Percentiles rank a stretch among this genome's conserved stretches.
These are phyloP conservation scores for Papilio dardanus DNA, from an alignment of 1,140 invertebrate genomes.

Conservation along the genomic window DNA sequence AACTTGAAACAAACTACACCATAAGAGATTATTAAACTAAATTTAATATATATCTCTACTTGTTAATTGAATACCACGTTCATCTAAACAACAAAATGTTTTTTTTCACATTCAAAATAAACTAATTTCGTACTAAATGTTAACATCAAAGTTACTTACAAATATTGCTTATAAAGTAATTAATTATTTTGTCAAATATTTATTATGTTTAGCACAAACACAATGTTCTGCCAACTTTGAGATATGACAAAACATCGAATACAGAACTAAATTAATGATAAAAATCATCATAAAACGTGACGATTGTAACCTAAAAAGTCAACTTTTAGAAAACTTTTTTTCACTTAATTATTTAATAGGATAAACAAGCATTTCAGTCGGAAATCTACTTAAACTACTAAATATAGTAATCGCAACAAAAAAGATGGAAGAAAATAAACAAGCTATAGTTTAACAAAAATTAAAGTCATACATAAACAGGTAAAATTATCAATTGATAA, in stretches of 20 bases:
- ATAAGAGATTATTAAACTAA: neutral
- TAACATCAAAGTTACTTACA: neutral
- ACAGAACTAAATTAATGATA: neutral
- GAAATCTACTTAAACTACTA: neutral
- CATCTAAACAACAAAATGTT: neutral
- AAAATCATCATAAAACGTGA: neutral
- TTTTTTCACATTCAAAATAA: neutral
- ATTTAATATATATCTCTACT: neutral
- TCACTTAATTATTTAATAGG: neutral
- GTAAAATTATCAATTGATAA: too few relatives aligned
- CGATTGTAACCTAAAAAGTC: neutral
- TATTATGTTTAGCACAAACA: neutral
- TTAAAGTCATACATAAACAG: too few relatives aligned
- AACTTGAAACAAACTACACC: neutral
- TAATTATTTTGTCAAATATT: neutral
- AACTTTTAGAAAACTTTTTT: neutral
- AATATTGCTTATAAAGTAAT: neutral
- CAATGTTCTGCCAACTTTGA: neutral
- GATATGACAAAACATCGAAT: neutral
- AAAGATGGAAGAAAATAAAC: too few relatives aligned
- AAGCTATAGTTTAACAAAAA: too few relatives aligned
- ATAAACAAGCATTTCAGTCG: conserved; percentile 5
- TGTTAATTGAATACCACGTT: neutral
- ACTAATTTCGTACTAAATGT: neutral
- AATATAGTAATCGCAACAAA: conserved; percentile 10